Conservation (phyloP, 2,113 vertebrate species). For the Sphaerodactylus townsendi region DNA sequence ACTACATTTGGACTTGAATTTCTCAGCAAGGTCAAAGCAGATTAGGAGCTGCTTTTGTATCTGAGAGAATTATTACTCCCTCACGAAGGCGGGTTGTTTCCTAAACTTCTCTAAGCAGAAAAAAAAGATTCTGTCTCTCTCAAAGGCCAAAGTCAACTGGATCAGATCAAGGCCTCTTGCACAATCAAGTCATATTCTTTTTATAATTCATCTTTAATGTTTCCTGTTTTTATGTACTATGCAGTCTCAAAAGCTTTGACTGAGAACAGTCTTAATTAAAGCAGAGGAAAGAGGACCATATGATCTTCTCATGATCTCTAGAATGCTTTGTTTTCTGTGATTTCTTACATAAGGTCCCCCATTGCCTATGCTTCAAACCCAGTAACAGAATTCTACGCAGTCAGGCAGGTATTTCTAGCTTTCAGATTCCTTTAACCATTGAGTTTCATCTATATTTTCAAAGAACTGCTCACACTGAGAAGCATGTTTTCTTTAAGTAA, state of each 20-base stretch:
- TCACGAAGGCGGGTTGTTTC: constrained; percentile 23
- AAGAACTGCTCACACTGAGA: constrained; percentile 60
- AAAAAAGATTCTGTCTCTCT: constrained; percentile 27
- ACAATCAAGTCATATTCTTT: neutral
- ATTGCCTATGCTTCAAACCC: constrained; percentile 36
- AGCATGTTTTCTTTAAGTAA: constrained; percentile 62
- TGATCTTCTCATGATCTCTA: constrained; percentile 38
- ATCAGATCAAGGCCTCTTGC: neutral
- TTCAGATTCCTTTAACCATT: constrained; percentile 57
- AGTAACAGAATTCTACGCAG: constrained; percentile 47
- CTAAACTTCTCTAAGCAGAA: constrained; percentile 25
- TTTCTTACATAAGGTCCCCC: constrained; percentile 24
- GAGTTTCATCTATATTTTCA: constrained; percentile 50
- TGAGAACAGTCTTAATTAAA: constrained; percentile 30
- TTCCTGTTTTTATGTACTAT: constrained; percentile 9
- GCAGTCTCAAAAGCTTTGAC: neutral
- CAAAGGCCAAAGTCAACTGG: neutral
- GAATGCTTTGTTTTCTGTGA: constrained; percentile 5
- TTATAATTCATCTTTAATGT: neutral
- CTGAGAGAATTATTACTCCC: constrained; percentile 60
- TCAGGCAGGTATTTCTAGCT: constrained; percentile 33
- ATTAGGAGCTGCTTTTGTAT: constrained; percentile 59
- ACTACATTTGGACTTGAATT: constrained; percentile 70
- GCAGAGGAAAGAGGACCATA: constrained; percentile 30
- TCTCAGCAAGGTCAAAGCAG: constrained; percentile 63